These are phyloP conservation scores for Pluvianellus socialis DNA, from an alignment of 2,113 vertebrate genomes.

Conservation along the genomic window DNA sequence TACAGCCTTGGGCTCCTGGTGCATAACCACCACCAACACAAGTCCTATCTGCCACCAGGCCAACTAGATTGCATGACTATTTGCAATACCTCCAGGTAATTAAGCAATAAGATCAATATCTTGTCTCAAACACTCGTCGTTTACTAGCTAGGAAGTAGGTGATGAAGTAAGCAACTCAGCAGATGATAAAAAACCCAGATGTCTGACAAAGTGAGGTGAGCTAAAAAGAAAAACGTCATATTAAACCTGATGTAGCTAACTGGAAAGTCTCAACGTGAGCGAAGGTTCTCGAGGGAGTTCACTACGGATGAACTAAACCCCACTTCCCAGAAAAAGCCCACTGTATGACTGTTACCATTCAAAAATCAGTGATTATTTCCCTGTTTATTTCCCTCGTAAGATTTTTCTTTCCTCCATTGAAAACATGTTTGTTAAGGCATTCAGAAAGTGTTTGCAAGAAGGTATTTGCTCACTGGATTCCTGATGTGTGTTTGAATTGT, in stretches of 20 bases:
- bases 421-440: neutral
- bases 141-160: neutral
- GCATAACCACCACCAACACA: neutral
- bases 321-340: neutral
- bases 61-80: neutral
- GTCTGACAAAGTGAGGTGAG: neutral
- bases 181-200: neutral
- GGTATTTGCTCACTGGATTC: neutral
- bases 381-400: neutral
- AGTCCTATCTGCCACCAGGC: neutral
- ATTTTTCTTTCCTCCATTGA: neutral
- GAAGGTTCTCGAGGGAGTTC: neutral
- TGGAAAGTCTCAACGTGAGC: neutral
- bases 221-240: neutral
- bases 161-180: neutral
- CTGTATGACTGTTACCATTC: neutral
- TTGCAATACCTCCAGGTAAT: neutral
- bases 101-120: neutral
- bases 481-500: accelerated
- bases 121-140: neutral
- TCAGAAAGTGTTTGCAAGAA: neutral
- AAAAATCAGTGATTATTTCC: neutral
- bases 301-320: neutral
- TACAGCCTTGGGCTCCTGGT: neutral
- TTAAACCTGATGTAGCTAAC: neutral